These are phyloP conservation scores for Trogon melanurus DNA, from an alignment of 2,113 vertebrate genomes.

Conservation along the genomic window DNA sequence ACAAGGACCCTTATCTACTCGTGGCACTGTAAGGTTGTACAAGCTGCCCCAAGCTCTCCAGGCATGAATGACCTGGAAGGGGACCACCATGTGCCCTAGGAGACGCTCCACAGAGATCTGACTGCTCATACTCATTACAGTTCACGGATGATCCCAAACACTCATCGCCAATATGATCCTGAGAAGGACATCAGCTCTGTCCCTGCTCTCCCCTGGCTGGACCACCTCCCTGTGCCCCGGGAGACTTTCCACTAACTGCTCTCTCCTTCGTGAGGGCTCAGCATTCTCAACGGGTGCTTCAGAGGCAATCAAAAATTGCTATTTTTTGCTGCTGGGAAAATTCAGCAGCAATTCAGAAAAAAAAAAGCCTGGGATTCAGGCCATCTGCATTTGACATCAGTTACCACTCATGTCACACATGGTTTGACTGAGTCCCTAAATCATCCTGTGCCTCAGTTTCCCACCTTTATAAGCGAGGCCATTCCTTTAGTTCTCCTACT, in stretches of 20 bases:
- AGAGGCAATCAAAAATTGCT: constrained; percentile 24
- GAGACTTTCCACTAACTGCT: not conserved
- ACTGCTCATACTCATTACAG: not conserved
- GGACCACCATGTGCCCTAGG: too few species aligned
- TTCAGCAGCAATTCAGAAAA: constrained; percentile 35
- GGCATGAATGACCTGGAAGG: not conserved
- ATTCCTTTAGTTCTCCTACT: not conserved
- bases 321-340: constrained; percentile 43
- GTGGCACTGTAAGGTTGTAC: not conserved
- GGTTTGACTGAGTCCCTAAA: not conserved
- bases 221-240: not conserved
- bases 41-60: not conserved
- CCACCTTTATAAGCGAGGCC: not conserved
- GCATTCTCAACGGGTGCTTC: constrained; percentile 23
- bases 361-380: not conserved
- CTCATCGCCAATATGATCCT: rapidly evolving
- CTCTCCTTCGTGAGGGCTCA: constrained; percentile 9
- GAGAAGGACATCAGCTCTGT: not conserved
- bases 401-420: not conserved
- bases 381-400: not conserved
- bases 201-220: not conserved
- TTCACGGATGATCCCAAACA: not conserved
- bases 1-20: not conserved
- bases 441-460: not conserved
- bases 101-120: not conserved